Base-by-base conservation (phyloP, 2,797 vertebrate species). In the Eulemur rubriventer region DNA sequence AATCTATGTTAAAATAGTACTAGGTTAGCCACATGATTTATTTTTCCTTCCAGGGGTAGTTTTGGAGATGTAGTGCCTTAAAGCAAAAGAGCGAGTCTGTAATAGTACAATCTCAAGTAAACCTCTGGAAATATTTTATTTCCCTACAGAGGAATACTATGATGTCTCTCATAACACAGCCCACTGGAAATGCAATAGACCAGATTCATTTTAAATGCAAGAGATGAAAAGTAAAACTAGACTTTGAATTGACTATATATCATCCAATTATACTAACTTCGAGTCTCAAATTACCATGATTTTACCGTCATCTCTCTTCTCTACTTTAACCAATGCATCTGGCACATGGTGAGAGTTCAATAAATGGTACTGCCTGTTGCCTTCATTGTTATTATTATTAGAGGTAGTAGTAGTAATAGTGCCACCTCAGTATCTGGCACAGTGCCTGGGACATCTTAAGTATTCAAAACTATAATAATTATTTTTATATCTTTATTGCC, bases 401-500 rank as follows among this genome's bases (percentile, higher is more conserved):
- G 72, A 96, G 63, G 48, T 50, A 80, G n/a, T 79, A 50, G 72
- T 92, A 82, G 55, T 82, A 93, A 91, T 76, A 75, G 28, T 76
- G 35, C 33, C 43, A 5, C n/a, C 17, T 35, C 41, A 92, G 41
- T 48, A 55, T 33, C 69, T 97, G 96, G 94, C 93, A 90, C 33
- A 75, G 50, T 82, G 73, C 79, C 93, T 92, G 26, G 70, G 24
- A 75, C 61, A 95, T 70, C 84, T 93, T 93, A 97, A 88, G 78
- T 82, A 94, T 89, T 94, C 43, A 82, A 83, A 93, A 95, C 13
- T 79, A 59, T 85, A 94, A 91, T 48, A 70, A 93, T 94, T 80
- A 78, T 89, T 95, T 87, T 96, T 82, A 78, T 91, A 72, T 82
- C 91, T 93, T 91, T 91, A 82, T 94, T 94, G 73, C 11, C 52